Conservation (phyloP, 2,888 invertebrate species). For the Andrena minutula region DNA sequence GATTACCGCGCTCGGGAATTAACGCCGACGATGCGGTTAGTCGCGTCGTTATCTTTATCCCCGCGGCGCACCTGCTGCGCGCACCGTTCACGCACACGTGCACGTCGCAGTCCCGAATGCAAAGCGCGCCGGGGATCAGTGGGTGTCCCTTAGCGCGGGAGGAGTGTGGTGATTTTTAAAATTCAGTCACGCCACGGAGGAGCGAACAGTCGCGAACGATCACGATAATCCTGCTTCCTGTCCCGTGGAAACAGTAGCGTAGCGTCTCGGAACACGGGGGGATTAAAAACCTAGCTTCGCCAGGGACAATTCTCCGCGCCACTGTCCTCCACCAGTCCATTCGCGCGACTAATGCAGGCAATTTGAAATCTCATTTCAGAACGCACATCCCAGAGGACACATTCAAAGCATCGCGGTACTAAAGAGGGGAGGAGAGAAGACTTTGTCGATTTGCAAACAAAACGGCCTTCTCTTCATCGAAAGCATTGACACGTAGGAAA, state of each 20-base stretch:
- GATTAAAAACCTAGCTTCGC: background rate
- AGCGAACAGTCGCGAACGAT: constrained; percentile 32
- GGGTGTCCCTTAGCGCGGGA: constrained; percentile 34
- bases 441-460: constrained; percentile 4
- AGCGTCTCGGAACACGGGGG: background rate
- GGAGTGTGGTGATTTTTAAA: constrained; percentile 28
- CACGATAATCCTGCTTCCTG: constrained; percentile 29
- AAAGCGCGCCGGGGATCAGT: constrained; percentile 36
- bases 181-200: constrained; percentile 41
- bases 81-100: constrained; percentile 50
- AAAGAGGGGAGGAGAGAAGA: background rate
- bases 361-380: constrained; percentile 50
- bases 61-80: constrained; percentile 56
- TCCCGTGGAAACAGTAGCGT: constrained; percentile 24
- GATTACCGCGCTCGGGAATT: constrained; percentile 59
- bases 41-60: constrained; percentile 67
- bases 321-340: background rate
- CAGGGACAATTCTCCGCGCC: constrained; percentile 2
- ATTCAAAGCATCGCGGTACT: background rate
- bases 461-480: background rate
- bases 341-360: constrained; percentile 28
- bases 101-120: constrained; percentile 29
- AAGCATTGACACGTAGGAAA: constrained; percentile 3
- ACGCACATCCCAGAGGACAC: constrained; percentile 31
- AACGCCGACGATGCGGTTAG: constrained; percentile 47